Base-by-base conservation (phyloP, 2,113 vertebrate species). In the Poeciliopsis turrubarensis region DNA sequence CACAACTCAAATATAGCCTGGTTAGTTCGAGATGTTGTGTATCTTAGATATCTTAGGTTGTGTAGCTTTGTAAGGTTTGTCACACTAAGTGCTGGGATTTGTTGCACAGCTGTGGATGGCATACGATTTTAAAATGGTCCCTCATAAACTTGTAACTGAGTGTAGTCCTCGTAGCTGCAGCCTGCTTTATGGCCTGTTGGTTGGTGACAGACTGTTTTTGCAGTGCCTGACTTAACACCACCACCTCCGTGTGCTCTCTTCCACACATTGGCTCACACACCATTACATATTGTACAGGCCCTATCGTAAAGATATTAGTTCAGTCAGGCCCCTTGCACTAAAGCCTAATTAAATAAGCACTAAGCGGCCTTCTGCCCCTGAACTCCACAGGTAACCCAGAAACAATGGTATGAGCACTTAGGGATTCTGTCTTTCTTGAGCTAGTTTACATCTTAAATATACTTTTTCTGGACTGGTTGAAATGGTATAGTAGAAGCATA, bases 321-420 rank as follows among this genome's bases (percentile, higher is more conserved):
- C 82, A 62, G 91, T 89, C 81, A 80, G 67, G 75, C 83, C 68
- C 62, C 68, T 61, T 8, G 70, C 92, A 90, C 89, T 95, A 94
- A 94, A 94, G 89, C 60, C 77, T 90, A 94, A 94, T 93, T 93
- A 89, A 92, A 93, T 94, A 91, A 94, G 80, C 22, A 30, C 82
- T 62, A 68, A 85, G 74, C 44, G 72, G 73, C 76, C 91, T 85
- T 90, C 85, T 83, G 80, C 34, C 29, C 89, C 77, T 85, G 84
- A 72, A 78, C 65, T 75, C 73, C 84, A 67, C 77, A 78, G 86
- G 93, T 95, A 90, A 82, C 94, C 82, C 84, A 87, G 94, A 92
- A 88, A 94, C 94, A 22, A 27, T 30, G 89, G 90, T 74, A 93
- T 86, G 89, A 86, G 60, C 62, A 60, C 63, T 61, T n/a, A 62